phyloP scores from a whole-genome alignment of 1,140 invertebrate species.

The Phortica variegata region DNA sequence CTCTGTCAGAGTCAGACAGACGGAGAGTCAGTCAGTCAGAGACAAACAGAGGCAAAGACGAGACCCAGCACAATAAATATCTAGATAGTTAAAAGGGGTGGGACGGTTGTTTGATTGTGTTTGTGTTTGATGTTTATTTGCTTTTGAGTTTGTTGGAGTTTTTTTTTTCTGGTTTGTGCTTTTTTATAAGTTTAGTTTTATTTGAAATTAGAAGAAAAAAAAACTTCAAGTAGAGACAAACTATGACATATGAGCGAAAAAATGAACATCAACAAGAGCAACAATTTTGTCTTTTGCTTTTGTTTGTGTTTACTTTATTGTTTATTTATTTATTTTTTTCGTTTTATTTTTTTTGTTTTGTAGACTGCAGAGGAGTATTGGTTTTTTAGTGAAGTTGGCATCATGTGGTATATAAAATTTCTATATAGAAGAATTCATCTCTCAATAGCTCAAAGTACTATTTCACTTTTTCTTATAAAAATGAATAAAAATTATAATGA shows the following conservation, averaged over 20 bases:
- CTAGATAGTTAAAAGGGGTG: slow-evolving; percentile 10
- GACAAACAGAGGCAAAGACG: slow-evolving; percentile 13
- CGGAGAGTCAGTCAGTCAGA: background rate
- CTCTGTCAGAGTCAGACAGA: slow-evolving; percentile 5
- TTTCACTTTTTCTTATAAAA: too few relatives aligned
- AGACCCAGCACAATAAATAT: too few relatives aligned
- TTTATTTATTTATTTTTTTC: slow-evolving; percentile 26
- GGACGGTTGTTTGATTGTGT: slow-evolving; percentile 15
- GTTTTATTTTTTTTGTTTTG: slow-evolving; percentile 10
- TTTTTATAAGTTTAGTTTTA: slow-evolving; percentile 26
- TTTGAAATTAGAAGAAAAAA: too few relatives aligned
- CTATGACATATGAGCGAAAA: too few relatives aligned
- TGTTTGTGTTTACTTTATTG: slow-evolving; percentile 24
- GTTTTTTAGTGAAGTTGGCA: too few relatives aligned
- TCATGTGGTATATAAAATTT: too few relatives aligned
- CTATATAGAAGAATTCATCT: too few relatives aligned
- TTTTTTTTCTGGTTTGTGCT: slow-evolving; percentile 27
- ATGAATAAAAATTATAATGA: too few relatives aligned
- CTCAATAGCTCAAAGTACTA: too few relatives aligned
- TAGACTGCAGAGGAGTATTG: slow-evolving; percentile 11
- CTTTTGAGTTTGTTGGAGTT: slow-evolving; percentile 24
- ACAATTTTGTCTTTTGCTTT: slow-evolving; percentile 33
- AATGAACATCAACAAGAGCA: too few relatives aligned
- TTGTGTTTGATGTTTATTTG: slow-evolving; percentile 40
- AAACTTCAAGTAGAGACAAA: too few relatives aligned